Evolutionary conservation across 2,888 invertebrate genomes (phyloP), one percentile per base, ranked within the genome.

Genomic region (Aspidiotus rigidus): DNA sequence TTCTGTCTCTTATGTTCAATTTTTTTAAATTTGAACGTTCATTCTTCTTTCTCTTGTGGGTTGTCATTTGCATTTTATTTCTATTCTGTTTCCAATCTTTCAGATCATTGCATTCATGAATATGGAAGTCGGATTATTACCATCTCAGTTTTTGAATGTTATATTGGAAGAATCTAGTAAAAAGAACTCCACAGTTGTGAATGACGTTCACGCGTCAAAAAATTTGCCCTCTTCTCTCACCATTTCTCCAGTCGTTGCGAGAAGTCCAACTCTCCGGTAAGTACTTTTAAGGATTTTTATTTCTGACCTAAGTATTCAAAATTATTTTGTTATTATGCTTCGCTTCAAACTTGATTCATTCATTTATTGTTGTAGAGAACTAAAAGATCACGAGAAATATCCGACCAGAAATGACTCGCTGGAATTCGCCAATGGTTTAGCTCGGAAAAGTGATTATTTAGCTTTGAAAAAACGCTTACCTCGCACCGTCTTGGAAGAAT

Each of bases 401-500:
- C 17, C 69, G n/a, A 42, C 40, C 10, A 62, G 15, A 62, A 42
- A 57, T 39, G 57, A 62, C 9, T 17, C 62, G 41, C 49, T 42
- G n/a, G 59, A 66, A 66, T 11, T 60, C 8, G 41, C 66, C 2
- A 28, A 42, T 49, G 15, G 59, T 10, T 16, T 39, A 1, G 16
- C 44, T 11, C 59, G 39, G 17, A n/a, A 28, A n/a, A 17, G 42
- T 13, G 63, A 63, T 17, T 62, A 55, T 39, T 44, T 69, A 16
- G 62, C 64, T 40, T 66, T 72, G 10, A 71, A 69, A 59, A 64
- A 66, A 56, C 71, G 73, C 63, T 71, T 74, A 40, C 74, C 75
- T 8, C 73, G 73, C 28, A 73, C 73, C 15, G 69, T 75, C n/a
- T 71, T 75, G 7, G 73, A 73, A 10, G 75, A 75, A 60, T 75